Evolutionary conservation across 2,113 vertebrate species (phyloP), one percentile per base, ranked within the genome.

Genomic region (Gobio gobio): DNA sequence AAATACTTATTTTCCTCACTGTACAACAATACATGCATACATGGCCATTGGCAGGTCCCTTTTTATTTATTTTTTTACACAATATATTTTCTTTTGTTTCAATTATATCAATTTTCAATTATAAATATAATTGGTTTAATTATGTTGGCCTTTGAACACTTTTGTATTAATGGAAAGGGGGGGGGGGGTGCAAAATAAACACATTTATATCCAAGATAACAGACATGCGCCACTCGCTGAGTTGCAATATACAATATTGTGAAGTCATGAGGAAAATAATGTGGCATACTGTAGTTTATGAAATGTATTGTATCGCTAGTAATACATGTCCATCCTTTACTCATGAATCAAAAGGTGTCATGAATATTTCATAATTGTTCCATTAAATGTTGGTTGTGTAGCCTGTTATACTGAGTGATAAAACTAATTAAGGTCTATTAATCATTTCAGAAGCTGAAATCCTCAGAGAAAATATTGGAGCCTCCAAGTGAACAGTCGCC

Each of bases 371-470:
- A 76, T 76, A 76, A 76, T 76, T 22, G 74, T 26, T 33, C 47
- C 26, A 54, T 76, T 54, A 54, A 54, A 76, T 33, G 7, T 33
- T 5, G 49, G 13, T 26, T 47, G 72, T 74, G 70, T 74, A 24
- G 22, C n/a, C n/a, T 20, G 26, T 54, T 54, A 20, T 54, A 33
- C 49, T 33, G 26, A 10, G 20, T 40, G 64, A 72, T 70, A 36
- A 26, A 72, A 40, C 24, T 43, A 58, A 83, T 43, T 6, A 72
- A 56, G 3, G 29, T 58, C 49, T 58, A 82, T 82, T 68, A 58
- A 72, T 49, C 5, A 29, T 58, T 78, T 58, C 33, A 88, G 89
- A 90, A 89, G 74, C 72, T 88, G 56, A 89, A 88, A 58, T 66
- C 88, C 8, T 58, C 87, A 45, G 91, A 90, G 43, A 83, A 86